Base-by-base conservation (phyloP, 2,888 invertebrate species). In the Odontocolon sp. region DNA sequence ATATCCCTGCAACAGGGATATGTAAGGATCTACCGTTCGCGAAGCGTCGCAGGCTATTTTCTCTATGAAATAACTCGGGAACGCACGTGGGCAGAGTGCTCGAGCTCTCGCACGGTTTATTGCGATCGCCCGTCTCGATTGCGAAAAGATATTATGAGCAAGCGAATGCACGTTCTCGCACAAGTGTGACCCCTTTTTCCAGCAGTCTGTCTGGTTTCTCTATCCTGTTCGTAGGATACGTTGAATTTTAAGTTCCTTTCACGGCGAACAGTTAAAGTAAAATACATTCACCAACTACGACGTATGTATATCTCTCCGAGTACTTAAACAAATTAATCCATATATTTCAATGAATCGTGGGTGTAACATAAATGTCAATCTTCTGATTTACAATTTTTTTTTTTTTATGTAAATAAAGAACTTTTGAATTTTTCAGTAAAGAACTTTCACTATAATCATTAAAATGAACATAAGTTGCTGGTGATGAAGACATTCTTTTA, bases 141-240 rank as follows among this genome's bases (percentile, higher is more conserved):
- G 80, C 77, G 79, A 79, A 80, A 77, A 80, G 33, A 67, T 72
- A 68, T 67, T 72, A 63, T 45, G 70, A 72, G 70, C 54, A 52
- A 63, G 54, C 54, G 47, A 47, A 54, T 59, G 52, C 45, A 59
- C 50, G 61, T 40, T 61, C 42, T 26, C 36, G 70, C 72, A 16
- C 77, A 74, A 74, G 76, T 76, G 81, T 78, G 78, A 74, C 80
- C 80, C 74, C 73, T 78, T 78, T 80, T 69, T n/a, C n/a, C n/a
- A n/a, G n/a, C n/a, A n/a, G n/a, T n/a, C n/a, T 57, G 26, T 50
- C n/a, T 11, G 33, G 33, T 28, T 3, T 9, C 14, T 57, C 57
- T 18, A 69, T 50, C 38, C 57, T 21, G 38, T 36, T 57, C 36
- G 57, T 57, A 26, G 45, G 23, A 56, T 33, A 45, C 26, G 61